phyloP scores from a whole-genome alignment of 1,140 invertebrate genomes.

The Philotrypesis tridentata region DNA sequence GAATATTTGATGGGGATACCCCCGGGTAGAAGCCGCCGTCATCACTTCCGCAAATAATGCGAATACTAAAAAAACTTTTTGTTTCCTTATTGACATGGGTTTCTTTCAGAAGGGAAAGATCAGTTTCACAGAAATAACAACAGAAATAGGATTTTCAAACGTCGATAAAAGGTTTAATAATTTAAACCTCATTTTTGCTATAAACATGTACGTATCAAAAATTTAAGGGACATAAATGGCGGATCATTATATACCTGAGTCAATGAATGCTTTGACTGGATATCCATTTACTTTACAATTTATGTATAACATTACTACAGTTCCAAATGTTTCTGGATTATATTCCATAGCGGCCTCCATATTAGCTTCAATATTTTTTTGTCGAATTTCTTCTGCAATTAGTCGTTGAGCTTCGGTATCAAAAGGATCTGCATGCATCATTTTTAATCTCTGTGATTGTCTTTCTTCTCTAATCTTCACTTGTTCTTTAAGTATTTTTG shows the following conservation, averaged over 20 bases:
- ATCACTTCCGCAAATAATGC: too few species aligned
- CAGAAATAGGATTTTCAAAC: too few species aligned
- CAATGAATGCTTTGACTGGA: conserved; percentile 97
- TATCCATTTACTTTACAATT: conserved; percentile 96
- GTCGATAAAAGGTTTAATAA: too few species aligned
- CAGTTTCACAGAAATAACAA: too few species aligned
- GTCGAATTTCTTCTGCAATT: conserved; percentile 95
- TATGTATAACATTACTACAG: conserved; percentile 98
- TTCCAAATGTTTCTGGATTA: conserved; percentile 98
- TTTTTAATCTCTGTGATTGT: conserved; percentile 87
- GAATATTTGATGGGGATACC: too few species aligned
- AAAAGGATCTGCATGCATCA: conserved; percentile 96
- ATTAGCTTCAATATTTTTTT: conserved; percentile 97
- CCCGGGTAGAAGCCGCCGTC: too few species aligned
- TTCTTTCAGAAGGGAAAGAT: too few species aligned
- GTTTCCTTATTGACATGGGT: too few species aligned
- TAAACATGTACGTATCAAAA: too few species aligned
- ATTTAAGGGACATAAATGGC: too few species aligned
- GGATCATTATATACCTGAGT: conserved; percentile 91
- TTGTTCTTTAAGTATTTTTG: conserved; percentile 87
- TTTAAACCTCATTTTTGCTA: too few species aligned
- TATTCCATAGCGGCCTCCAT: conserved; percentile 99
- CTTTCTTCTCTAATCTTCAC: conserved; percentile 84
- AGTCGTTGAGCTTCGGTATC: conserved; percentile 94
- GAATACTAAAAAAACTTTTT: too few species aligned